phyloP scores from a whole-genome alignment of 1,140 invertebrate genomes.

The Trichonephila clavipes region DNA sequence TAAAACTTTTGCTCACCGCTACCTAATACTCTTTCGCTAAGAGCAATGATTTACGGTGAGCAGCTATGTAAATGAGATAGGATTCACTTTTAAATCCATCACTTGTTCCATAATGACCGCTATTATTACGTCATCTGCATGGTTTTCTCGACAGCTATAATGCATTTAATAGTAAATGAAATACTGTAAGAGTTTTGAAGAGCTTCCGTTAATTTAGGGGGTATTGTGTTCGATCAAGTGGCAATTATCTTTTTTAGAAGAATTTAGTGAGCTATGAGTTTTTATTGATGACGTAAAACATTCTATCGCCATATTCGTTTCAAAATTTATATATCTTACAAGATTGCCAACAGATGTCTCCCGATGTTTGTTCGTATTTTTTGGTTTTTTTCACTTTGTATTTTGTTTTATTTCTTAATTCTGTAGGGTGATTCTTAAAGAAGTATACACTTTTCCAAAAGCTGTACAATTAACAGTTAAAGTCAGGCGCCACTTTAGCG shows the following conservation, averaged over 20 bases:
- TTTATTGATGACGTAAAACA: too few relatives aligned
- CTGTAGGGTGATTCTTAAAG: too few relatives aligned
- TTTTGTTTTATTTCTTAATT: too few relatives aligned
- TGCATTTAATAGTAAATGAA: conserved; percentile 21
- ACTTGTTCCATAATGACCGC: conserved; percentile 20
- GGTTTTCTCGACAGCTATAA: conserved; percentile 3
- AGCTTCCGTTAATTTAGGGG: neutral
- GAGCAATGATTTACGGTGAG: neutral
- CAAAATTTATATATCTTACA: too few relatives aligned
- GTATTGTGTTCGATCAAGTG: neutral
- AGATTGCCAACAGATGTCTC: too few relatives aligned
- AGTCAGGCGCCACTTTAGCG: too few relatives aligned
- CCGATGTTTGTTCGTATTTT: too few relatives aligned
- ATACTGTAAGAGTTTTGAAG: neutral
- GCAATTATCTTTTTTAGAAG: neutral
- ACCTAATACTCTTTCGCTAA: neutral
- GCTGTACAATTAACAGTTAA: too few relatives aligned
- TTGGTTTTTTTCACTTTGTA: too few relatives aligned
- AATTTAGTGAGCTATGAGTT: too few relatives aligned
- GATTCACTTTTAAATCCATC: conserved; percentile 28
- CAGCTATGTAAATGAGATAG: conserved; percentile 50
- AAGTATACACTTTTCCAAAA: too few relatives aligned
- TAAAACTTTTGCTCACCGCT: conserved; percentile 17
- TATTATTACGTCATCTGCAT: conserved; percentile 22
- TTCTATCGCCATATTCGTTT: too few relatives aligned